Conservation (phyloP, 2,888 invertebrate genomes). For the Reticulitermes lucifugus region DNA sequence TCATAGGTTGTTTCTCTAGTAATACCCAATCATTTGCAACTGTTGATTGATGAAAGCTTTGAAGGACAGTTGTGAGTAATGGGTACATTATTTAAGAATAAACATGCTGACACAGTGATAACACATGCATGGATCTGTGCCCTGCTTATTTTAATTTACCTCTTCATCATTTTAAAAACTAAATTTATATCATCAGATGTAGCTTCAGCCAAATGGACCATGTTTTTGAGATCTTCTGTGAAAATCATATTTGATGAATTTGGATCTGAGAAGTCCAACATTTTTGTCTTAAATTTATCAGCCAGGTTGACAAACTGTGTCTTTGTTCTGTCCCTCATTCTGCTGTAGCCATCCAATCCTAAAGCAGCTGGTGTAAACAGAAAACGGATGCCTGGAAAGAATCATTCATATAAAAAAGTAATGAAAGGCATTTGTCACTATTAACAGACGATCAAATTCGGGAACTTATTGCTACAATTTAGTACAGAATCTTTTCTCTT, state of each 20-base stretch:
- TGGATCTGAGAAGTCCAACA: slow-evolving; percentile 73
- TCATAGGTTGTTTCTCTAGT: too few relatives aligned
- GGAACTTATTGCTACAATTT: too few relatives aligned
- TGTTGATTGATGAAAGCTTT: too few relatives aligned
- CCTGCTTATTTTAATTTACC: slow-evolving; percentile 62
- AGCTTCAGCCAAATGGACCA: slow-evolving; percentile 77
- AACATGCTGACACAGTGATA: too few relatives aligned
- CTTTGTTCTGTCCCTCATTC: slow-evolving; percentile 67
- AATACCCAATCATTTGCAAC: too few relatives aligned
- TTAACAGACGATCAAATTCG: too few relatives aligned
- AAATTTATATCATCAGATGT: slow-evolving; percentile 71
- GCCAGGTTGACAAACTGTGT: slow-evolving; percentile 72
- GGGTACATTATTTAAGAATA: too few relatives aligned
- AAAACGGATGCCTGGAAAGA: slow-evolving; percentile 59
- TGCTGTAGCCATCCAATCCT: slow-evolving; percentile 72
- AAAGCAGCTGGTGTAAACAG: slow-evolving; percentile 71
- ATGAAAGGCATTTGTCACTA: too few relatives aligned
- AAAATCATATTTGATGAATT: slow-evolving; percentile 75
- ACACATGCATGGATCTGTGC: too few relatives aligned
- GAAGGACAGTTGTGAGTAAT: too few relatives aligned
- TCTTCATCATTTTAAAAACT: slow-evolving; percentile 76
- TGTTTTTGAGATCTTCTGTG: slow-evolving; percentile 87
- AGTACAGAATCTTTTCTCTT: too few relatives aligned
- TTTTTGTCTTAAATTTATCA: slow-evolving; percentile 77
- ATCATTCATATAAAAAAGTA: background rate